Conservation (phyloP, 1,140 invertebrate genomes). For the Drosophila insularis region DNA sequence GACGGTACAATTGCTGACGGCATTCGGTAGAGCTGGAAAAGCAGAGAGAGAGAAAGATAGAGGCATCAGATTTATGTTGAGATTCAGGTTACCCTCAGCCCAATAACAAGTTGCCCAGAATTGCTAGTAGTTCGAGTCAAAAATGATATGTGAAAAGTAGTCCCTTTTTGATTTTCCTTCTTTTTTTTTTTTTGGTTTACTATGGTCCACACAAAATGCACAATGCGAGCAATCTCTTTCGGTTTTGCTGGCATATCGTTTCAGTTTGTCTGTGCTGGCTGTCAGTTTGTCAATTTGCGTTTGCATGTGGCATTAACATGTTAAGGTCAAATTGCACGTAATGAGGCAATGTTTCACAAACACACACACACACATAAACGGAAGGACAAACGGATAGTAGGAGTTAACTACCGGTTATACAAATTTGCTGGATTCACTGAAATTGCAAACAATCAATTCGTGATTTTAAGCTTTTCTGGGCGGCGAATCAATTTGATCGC, state of each 20-base stretch:
- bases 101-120: slow-evolving; percentile 49
- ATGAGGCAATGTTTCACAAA: slow-evolving; percentile 28
- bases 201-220: slow-evolving; percentile 33
- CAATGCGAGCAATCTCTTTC: slow-evolving; percentile 41
- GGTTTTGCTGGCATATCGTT: slow-evolving; percentile 28
- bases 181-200: not conserved
- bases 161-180: slow-evolving; percentile 21
- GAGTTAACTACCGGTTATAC: not conserved
- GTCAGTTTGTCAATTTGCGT: slow-evolving; percentile 26
- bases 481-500: not conserved
- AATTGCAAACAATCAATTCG: not conserved
- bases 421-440: slow-evolving; percentile 1
- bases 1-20: slow-evolving; percentile 88
- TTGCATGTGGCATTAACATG: slow-evolving; percentile 62
- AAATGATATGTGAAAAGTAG: slow-evolving; percentile 22
- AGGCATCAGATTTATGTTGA: slow-evolving; percentile 55
- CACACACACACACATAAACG: not conserved
- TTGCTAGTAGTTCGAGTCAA: not conserved
- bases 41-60: not conserved
- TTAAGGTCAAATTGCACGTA: slow-evolving; percentile 63
- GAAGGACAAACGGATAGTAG: slow-evolving; percentile 1
- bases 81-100: slow-evolving; percentile 41
- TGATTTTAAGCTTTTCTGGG: not conserved
- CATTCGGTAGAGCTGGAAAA: slow-evolving; percentile 86
- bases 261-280: slow-evolving; percentile 27